Conservation (phyloP, 1,140 invertebrate genomes). For the Cherax quadricarinatus region DNA sequence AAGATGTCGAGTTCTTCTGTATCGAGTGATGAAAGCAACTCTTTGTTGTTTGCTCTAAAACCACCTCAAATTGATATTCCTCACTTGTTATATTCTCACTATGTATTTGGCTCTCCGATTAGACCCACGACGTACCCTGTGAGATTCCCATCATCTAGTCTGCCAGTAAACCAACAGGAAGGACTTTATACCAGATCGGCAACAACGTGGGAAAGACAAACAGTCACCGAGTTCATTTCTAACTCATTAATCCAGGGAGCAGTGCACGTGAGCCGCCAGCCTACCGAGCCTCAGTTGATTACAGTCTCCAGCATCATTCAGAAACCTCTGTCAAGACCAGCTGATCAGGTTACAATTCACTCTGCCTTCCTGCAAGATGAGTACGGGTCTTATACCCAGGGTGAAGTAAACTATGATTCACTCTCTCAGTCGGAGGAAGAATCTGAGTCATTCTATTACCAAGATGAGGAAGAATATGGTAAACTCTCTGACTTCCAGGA, state of each 20-base stretch:
- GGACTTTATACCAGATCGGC: too few species aligned
- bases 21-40: not conserved
- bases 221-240: too few species aligned
- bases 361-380: not conserved
- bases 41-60: not conserved
- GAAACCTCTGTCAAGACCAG: not conserved
- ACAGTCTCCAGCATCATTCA: not conserved
- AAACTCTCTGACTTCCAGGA: too few species aligned
- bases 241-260: too few species aligned
- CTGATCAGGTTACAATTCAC: not conserved
- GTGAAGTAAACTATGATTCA: not conserved
- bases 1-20: too few species aligned
- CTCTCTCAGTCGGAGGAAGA: not conserved
- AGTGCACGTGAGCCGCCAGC: not conserved
- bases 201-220: too few species aligned
- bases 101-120: not conserved
- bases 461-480: not conserved
- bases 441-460: too few species aligned
- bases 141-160: too few species aligned
- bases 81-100: not conserved
- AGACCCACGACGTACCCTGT: too few species aligned
- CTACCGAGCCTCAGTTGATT: not conserved
- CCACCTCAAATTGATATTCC: not conserved
- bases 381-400: not conserved
- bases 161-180: too few species aligned